Base-by-base conservation (phyloP, 2,888 invertebrate genomes). In the Aleiodes testaceus region DNA sequence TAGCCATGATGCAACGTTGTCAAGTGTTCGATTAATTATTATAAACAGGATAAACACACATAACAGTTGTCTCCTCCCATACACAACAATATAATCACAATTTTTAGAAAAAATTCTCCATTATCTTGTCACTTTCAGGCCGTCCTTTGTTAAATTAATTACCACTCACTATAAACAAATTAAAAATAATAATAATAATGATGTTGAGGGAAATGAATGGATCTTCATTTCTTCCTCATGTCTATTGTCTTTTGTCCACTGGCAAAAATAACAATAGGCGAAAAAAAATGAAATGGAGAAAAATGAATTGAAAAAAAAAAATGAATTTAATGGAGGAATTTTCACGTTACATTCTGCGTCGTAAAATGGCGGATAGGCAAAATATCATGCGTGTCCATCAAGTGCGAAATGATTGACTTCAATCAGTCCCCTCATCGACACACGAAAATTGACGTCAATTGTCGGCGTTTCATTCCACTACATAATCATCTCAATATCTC, bases 71-170 rank as follows among this genome's bases (percentile, higher is more conserved):
- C 36, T 36, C 36, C 2, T 36, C 7, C 9, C 11, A 36, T 36
- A 36, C 7, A 36, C 36, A 9, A 36, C 9, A 36, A 36, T 11
- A 36, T 36, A 36, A 36, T 36, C 7, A 6, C 36, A 6, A 36
- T 36, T 36, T 36, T 36, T 36, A 9, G 6, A 3, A 9, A 9
- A 36, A 36, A 36, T 36, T 59, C 59, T 59, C 26, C 14, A 59
- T 42, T 14, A 36, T 14, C 36, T 16, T 42, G 59, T 42, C 36
- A 36, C 59, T 42, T 42, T 7, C 55, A n/a, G 55, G 12, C 36
- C n/a, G 30, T 59, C 59, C 26, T 59, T 59, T 59, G 59, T 59
- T n/a, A 42, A 59, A 36, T 16, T 59, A 59, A 59, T 59, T 59
- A 59, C 16, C 59, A 26, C 36, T 59, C 26, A n/a, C 59, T 11